Conservation (phyloP, 23 tunicate genomes). For the Ascidia mentula region DNA sequence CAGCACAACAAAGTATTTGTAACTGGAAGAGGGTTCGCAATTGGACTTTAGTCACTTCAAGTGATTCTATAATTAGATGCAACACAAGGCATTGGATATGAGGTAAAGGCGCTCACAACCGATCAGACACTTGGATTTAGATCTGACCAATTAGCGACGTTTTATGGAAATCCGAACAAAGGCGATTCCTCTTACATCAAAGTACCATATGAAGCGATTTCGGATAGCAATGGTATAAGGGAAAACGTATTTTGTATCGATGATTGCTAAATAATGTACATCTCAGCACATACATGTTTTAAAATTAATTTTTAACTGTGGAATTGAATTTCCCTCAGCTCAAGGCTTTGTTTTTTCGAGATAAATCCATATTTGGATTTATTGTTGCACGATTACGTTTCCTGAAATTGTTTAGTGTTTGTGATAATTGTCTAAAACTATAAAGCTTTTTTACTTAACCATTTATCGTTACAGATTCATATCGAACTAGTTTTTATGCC, state of each 20-base stretch:
- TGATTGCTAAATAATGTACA: too few species aligned
- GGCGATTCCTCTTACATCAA: slow-evolving; percentile 15
- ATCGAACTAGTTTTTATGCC: not conserved
- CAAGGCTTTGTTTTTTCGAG: too few species aligned
- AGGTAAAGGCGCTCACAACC: not conserved
- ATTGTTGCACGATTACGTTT: too few species aligned
- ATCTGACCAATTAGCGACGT: slow-evolving; percentile 24
- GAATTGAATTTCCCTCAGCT: too few species aligned
- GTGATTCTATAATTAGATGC: not conserved
- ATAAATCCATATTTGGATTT: too few species aligned
- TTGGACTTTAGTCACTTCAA: not conserved
- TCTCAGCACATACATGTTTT: too few species aligned
- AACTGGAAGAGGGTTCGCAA: not conserved
- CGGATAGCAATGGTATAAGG: not conserved
- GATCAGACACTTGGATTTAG: slow-evolving; percentile 3
- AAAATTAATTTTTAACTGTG: too few species aligned
- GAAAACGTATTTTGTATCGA: too few species aligned
- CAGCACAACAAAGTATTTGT: slow-evolving; percentile 9
- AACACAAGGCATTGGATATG: slow-evolving; percentile 11
- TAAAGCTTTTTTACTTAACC: too few species aligned
- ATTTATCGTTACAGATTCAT: not conserved
- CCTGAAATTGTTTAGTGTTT: too few species aligned
- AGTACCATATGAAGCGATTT: not conserved
- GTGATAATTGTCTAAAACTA: too few species aligned
- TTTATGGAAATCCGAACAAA: not conserved